Conservation (phyloP, 2,797 vertebrate species). For the Poeciliopsis gracilis region DNA sequence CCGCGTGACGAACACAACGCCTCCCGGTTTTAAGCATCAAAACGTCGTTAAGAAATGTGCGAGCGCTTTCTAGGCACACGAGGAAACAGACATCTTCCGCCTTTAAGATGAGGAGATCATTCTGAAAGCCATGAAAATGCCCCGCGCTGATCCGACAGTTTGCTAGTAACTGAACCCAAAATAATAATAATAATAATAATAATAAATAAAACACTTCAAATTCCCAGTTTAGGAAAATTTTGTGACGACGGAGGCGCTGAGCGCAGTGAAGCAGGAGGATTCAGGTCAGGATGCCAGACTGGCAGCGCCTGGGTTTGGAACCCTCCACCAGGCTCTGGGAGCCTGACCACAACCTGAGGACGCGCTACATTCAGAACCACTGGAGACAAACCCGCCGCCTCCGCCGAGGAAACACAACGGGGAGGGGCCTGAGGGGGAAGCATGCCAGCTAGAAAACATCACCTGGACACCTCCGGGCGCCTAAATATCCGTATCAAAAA, state of each 20-base stretch:
- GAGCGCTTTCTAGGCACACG: slow-evolving; percentile 8
- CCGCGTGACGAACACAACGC: background rate
- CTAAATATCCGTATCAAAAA: slow-evolving; percentile 74
- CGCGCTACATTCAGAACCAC: slow-evolving; percentile 64
- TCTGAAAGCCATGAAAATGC: slow-evolving; percentile 2
- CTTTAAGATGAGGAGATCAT: slow-evolving; percentile 3
- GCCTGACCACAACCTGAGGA: slow-evolving; percentile 78
- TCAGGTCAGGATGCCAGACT: slow-evolving; percentile 51
- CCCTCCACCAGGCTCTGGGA: slow-evolving; percentile 53
- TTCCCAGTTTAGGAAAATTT: background rate
- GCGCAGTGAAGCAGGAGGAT: slow-evolving; percentile 51
- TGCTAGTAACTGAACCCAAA: background rate
- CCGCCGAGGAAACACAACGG: slow-evolving; percentile 11
- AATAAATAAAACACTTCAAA: background rate
- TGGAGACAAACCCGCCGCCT: slow-evolving; percentile 24
- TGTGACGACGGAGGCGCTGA: slow-evolving; percentile 46
- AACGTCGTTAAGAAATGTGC: background rate
- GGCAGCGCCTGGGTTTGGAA: slow-evolving; percentile 50
- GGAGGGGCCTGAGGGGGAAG: slow-evolving; percentile 42
- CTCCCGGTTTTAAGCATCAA: background rate
- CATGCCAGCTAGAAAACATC: slow-evolving; percentile 67
- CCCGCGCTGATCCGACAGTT: slow-evolving; percentile 2
- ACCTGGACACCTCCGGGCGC: slow-evolving; percentile 56
- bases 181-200: too few species aligned
- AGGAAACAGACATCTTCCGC: background rate